These are phyloP conservation scores for Aramus guarauna DNA, from an alignment of 2,113 vertebrate species.

Conservation along the genomic window DNA sequence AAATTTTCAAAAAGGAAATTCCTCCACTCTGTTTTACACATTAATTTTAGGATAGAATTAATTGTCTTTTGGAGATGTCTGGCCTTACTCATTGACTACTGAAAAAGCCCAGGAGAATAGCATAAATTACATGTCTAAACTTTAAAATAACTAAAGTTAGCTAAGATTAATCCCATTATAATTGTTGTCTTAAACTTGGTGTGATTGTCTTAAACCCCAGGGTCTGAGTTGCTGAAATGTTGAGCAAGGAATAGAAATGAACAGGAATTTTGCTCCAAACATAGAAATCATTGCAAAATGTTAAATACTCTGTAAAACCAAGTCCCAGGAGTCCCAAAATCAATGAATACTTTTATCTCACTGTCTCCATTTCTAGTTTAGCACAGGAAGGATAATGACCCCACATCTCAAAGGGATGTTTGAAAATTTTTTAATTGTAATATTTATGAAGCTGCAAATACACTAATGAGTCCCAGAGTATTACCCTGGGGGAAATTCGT, in stretches of 20 bases:
- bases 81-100: neutral
- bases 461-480: neutral
- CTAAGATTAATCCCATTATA: neutral
- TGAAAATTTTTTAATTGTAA: neutral
- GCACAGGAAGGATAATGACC: neutral
- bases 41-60: neutral
- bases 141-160: neutral
- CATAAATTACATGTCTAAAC: neutral
- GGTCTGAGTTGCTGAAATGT: neutral
- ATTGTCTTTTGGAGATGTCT: neutral
- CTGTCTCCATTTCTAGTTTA: neutral
- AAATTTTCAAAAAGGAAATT: neutral
- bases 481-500: neutral
- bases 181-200: neutral
- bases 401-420: neutral
- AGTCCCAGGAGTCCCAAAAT: neutral
- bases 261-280: neutral
- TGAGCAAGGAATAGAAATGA: neutral
- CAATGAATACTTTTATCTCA: neutral
- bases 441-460: slow-evolving; percentile 9
- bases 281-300: neutral
- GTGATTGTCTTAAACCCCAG: neutral
- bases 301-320: neutral
- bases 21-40: neutral
- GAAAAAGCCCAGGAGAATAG: neutral